Percentiles rank a stretch among this genome's conserved stretches.
These are phyloP conservation scores for Leptinotarsa juncta DNA, from an alignment of 2,888 invertebrate species.

Conservation along the genomic window DNA sequence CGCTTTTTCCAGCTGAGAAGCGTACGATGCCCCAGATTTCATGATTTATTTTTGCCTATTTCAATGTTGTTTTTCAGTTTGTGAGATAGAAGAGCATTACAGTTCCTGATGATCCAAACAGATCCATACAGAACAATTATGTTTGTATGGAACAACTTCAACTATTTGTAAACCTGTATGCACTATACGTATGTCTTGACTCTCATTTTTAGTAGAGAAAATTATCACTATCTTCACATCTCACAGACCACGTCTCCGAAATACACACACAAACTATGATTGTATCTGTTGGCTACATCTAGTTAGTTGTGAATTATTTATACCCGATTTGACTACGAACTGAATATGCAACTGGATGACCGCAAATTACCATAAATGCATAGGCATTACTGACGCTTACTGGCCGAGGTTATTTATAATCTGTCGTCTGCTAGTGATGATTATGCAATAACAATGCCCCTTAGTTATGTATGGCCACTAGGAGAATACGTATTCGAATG, in stretches of 20 bases:
- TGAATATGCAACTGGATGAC: constrained; percentile 53
- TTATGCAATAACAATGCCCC: constrained; percentile 21
- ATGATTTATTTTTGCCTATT: too few relatives aligned
- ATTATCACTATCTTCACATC: too few relatives aligned
- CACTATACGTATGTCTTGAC: too few relatives aligned
- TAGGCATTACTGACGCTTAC: constrained; percentile 46
- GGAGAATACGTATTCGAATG: background rate
- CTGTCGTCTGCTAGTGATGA: constrained; percentile 14
- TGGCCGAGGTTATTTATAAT: constrained; percentile 20
- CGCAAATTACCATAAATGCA: constrained; percentile 55
- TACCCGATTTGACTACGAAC: constrained; percentile 51
- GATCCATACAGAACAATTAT: too few relatives aligned
- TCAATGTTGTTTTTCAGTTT: too few relatives aligned
- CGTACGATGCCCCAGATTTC: too few relatives aligned
- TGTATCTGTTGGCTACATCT: constrained; percentile 14
- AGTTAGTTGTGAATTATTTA: constrained; percentile 47
- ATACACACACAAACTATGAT: background rate
- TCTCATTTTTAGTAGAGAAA: too few relatives aligned
- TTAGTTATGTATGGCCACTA: constrained; percentile 11
- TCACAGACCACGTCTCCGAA: background rate
- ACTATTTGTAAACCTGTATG: too few relatives aligned
- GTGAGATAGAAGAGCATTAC: too few relatives aligned
- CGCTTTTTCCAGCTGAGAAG: too few relatives aligned
- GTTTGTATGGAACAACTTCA: too few relatives aligned
- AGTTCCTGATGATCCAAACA: too few relatives aligned